Evolutionary conservation across 2,113 vertebrate species (phyloP).

Genomic region (Cnemophilus loriae): DNA sequence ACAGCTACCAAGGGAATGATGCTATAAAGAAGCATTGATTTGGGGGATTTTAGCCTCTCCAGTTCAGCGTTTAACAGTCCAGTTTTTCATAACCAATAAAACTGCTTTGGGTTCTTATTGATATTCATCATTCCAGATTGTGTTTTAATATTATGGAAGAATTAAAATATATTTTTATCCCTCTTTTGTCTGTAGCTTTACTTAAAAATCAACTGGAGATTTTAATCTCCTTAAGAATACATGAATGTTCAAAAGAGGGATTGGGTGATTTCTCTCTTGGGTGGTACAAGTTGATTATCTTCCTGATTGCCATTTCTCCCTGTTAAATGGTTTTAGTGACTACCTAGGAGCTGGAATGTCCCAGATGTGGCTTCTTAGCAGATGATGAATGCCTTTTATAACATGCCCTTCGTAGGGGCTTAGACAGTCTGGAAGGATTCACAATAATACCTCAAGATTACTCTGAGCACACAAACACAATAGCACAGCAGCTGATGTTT

Average conservation of each 20-base stretch:
- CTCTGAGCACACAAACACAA: neutral
- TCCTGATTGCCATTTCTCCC: constrained; percentile 10
- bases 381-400: constrained; percentile 32
- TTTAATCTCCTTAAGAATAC: constrained; percentile 42
- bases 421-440: constrained; percentile 22
- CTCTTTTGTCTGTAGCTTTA: neutral
- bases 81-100: neutral
- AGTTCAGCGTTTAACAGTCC: neutral
- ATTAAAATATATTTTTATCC: constrained; percentile 7
- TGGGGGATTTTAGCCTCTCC: neutral
- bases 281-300: constrained; percentile 46
- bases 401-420: neutral
- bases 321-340: constrained; percentile 15
- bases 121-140: neutral
- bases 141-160: neutral
- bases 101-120: neutral
- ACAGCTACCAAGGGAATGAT: neutral
- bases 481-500: neutral
- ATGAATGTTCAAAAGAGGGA: neutral
- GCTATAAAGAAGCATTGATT: neutral
- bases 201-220: constrained; percentile 14
- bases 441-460: neutral
- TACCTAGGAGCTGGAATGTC: neutral
- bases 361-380: neutral
- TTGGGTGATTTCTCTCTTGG: constrained; percentile 22